Conservation (phyloP, 2,797 vertebrate genomes). For the Leuciscus waleckii region DNA sequence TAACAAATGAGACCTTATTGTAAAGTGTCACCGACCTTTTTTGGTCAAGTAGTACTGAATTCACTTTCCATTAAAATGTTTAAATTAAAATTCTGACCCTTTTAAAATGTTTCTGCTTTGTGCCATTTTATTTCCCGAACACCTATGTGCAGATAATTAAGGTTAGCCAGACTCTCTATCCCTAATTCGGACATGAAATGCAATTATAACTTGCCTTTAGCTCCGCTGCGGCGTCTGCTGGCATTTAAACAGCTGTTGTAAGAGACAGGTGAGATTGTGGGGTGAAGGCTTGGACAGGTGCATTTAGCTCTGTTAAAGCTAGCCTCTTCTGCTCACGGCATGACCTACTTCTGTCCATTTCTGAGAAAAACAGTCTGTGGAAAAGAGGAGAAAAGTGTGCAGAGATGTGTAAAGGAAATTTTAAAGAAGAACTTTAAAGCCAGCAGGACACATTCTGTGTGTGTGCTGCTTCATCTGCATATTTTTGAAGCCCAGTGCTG, state of each 20-base stretch:
- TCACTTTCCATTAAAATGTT: not conserved
- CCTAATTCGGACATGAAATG: slow-evolving; percentile 14
- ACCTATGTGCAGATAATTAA: slow-evolving; percentile 9
- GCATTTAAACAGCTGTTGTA: slow-evolving; percentile 28
- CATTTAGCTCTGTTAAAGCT: slow-evolving; percentile 29
- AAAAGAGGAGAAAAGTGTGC: slow-evolving; percentile 3
- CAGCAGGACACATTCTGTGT: slow-evolving; percentile 18
- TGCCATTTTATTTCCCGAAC: not conserved
- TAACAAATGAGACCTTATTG: not conserved
- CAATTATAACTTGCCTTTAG: slow-evolving; percentile 34
- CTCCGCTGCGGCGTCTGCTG: not conserved
- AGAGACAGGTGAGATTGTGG: slow-evolving; percentile 22
- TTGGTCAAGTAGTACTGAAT: not conserved
- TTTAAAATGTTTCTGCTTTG: slow-evolving; percentile 4
- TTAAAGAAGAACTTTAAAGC: not conserved
- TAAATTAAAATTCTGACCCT: not conserved
- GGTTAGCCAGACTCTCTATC: slow-evolving; percentile 17
- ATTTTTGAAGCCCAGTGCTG: slow-evolving; percentile 21
- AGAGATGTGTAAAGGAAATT: not conserved
- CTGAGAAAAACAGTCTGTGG: slow-evolving; percentile 13
- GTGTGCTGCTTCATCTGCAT: slow-evolving; percentile 24
- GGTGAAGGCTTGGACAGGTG: slow-evolving; percentile 30
- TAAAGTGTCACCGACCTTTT: not conserved
- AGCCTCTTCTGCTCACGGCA: slow-evolving; percentile 16
- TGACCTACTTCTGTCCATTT: slow-evolving; percentile 45